Evolutionary conservation across 2,888 invertebrate genomes (phyloP).

Genomic region (Thalpophila matura): DNA sequence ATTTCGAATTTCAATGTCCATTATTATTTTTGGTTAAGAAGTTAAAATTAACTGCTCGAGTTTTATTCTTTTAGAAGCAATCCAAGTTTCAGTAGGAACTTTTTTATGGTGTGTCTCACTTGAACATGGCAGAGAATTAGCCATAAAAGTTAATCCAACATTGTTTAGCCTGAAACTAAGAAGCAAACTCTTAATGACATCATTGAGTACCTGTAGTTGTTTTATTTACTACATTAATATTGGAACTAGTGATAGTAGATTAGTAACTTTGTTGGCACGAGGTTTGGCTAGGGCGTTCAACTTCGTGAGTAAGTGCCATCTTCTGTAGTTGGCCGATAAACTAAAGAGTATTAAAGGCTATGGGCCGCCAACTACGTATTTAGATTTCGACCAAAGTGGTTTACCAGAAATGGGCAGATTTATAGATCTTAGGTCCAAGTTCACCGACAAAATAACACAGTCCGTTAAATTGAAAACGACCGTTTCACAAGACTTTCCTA

Average conservation of each 20-base stretch:
- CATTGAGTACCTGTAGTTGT: constrained; percentile 5
- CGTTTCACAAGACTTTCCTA: too few relatives aligned
- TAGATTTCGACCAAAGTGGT: not conserved
- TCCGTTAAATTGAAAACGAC: too few relatives aligned
- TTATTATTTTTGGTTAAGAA: too few relatives aligned
- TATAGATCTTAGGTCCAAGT: too few relatives aligned
- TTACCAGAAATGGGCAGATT: not conserved
- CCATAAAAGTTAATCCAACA: constrained; percentile 17
- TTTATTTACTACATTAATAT: constrained; percentile 7
- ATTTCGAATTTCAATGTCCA: too few relatives aligned
- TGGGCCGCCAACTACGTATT: not conserved
- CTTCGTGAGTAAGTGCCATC: constrained; percentile 29
- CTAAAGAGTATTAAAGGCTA: constrained; percentile 32
- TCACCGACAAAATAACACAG: too few relatives aligned
- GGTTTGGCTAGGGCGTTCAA: constrained; percentile 21
- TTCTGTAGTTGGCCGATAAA: constrained; percentile 36
- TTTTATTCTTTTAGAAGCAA: too few relatives aligned
- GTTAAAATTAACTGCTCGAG: too few relatives aligned
- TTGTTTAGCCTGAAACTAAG: constrained; percentile 9
- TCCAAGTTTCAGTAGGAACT: too few relatives aligned
- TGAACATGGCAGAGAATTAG: not conserved
- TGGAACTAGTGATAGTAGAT: not conserved
- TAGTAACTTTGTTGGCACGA: constrained; percentile 22
- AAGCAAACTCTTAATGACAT: constrained; percentile 14
- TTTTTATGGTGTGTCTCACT: constrained; percentile 5